Conservation (phyloP, 2,888 invertebrate genomes). For the Harmothoe impar region DNA sequence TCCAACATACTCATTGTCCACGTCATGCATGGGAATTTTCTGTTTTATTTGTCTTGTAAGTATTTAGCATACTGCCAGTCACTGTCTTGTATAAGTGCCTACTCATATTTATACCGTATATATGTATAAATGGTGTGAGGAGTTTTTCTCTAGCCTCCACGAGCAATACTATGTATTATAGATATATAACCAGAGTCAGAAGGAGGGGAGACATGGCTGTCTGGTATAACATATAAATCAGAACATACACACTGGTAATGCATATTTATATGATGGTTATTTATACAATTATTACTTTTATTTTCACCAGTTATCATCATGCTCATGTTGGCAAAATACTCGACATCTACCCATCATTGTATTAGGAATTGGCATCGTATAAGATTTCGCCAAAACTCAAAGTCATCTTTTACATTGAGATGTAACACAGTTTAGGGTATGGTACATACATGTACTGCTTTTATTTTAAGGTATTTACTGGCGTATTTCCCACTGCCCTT, state of each 20-base stretch:
- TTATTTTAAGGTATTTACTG: too few relatives aligned
- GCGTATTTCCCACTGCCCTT: too few relatives aligned
- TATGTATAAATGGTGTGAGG: constrained; percentile 1
- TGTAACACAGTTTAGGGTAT: too few relatives aligned
- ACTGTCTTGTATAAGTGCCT: constrained; percentile 58
- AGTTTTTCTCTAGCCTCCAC: neutral
- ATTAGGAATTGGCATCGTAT: neutral
- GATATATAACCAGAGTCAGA: neutral
- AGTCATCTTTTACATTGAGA: too few relatives aligned
- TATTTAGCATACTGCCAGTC: constrained; percentile 60
- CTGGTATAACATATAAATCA: neutral
- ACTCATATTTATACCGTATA: neutral
- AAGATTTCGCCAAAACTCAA: neutral
- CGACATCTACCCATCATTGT: neutral
- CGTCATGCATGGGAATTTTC: neutral
- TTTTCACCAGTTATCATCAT: neutral
- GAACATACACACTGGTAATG: neutral
- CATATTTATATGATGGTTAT: neutral
- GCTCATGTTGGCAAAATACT: neutral
- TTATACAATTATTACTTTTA: neutral
- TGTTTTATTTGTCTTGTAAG: neutral
- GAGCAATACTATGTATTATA: constrained; percentile 40
- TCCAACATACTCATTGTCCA: constrained; percentile 5
- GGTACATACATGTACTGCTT: too few relatives aligned
- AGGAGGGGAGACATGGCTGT: neutral